Evolutionary conservation across 2,797 vertebrate species (phyloP).

Genomic region (Meda fulgida): DNA sequence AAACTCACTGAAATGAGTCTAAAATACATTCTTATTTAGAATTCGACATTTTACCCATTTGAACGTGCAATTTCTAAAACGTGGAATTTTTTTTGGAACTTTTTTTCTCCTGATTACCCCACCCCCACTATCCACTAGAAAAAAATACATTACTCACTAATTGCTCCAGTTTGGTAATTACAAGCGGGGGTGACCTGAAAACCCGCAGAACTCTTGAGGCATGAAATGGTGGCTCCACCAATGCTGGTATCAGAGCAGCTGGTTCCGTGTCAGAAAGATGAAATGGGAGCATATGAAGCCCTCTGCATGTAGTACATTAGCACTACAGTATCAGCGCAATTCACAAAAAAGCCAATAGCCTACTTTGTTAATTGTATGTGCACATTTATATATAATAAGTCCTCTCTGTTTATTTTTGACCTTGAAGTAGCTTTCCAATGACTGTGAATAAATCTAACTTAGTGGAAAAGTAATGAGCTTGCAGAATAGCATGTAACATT

Average conservation of each 20-base stretch:
- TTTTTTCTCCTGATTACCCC: conserved; percentile 6
- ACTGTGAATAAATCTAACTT: conserved; percentile 30
- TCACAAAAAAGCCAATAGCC: conserved; percentile 25
- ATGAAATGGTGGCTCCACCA: conserved; percentile 48
- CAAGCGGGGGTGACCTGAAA: conserved; percentile 56
- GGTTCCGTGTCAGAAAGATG: conserved; percentile 36
- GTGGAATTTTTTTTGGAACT: neutral
- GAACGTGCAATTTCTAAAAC: neutral
- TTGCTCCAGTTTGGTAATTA: conserved; percentile 66
- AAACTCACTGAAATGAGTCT: neutral
- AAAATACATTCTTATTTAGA: neutral
- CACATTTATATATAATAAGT: neutral
- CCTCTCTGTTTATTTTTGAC: neutral
- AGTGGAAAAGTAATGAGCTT: conserved; percentile 43
- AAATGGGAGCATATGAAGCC: conserved; percentile 36
- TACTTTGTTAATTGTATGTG: conserved; percentile 35
- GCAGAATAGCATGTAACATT: conserved; percentile 15
- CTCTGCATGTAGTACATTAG: conserved; percentile 33
- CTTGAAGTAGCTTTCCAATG: conserved; percentile 33
- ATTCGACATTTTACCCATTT: conserved; percentile 1
- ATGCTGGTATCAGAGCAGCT: conserved; percentile 40
- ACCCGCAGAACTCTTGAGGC: conserved; percentile 51
- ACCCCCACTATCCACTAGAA: neutral
- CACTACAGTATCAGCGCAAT: conserved; percentile 10
- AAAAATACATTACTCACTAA: conserved; percentile 59